A percentile compares a stretch with the other conserved stretches of the same genome.
Conservation (phyloP, 2,113 vertebrate species). For the Clarias batrachus region DNA sequence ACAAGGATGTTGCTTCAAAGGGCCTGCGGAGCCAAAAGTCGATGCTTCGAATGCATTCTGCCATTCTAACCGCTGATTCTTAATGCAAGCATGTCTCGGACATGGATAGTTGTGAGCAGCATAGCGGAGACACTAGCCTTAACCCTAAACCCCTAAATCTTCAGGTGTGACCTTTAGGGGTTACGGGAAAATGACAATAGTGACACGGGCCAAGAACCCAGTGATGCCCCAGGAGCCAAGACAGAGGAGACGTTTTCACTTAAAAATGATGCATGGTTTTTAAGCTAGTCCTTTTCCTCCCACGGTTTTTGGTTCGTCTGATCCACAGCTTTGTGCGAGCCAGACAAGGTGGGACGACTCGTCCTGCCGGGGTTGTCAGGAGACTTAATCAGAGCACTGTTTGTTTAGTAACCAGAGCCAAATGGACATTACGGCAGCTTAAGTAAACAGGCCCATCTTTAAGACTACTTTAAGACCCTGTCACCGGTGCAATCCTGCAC, state of each 20-base stretch:
- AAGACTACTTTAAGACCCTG: not conserved
- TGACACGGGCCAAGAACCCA: not conserved
- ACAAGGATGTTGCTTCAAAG: not conserved
- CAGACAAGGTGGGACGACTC: conserved; percentile 18
- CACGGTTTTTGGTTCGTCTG: conserved; percentile 1
- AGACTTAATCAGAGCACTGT: conserved; percentile 23
- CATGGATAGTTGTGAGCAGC: not conserved
- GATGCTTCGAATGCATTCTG: not conserved
- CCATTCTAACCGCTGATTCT: not conserved
- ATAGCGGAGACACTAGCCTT: not conserved
- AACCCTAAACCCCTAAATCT: not conserved
- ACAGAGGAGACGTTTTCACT: not conserved
- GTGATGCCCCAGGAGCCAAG: not conserved
- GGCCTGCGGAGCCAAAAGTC: too few species aligned
- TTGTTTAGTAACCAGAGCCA: conserved; percentile 37
- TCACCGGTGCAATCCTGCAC: conserved; percentile 8
- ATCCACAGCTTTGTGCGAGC: conserved; percentile 18
- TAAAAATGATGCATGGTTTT: not conserved
- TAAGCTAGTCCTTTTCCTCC: not conserved
- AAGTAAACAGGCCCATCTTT: conserved; percentile 27
- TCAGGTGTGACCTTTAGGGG: not conserved
- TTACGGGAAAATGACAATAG: not conserved
- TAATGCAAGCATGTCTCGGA: not conserved
- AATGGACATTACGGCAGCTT: conserved; percentile 19
- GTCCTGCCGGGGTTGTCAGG: conserved; percentile 12